A percentile compares a stretch with the other conserved stretches of the same genome.
Conservation (phyloP, 2,797 vertebrate species). For the Silurus aristotelis region DNA sequence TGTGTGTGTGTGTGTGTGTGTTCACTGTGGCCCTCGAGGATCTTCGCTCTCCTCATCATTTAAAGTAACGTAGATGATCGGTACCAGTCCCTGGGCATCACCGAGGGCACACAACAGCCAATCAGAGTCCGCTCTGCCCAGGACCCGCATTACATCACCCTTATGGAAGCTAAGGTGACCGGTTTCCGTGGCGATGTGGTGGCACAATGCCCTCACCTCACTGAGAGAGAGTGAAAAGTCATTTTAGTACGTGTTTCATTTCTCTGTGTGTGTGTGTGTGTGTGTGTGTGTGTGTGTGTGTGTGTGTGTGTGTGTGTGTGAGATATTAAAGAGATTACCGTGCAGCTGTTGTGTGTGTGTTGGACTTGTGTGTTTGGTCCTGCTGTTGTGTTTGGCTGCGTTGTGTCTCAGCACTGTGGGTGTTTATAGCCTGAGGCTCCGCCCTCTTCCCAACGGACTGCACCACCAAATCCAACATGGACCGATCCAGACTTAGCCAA, state of each 20-base stretch:
- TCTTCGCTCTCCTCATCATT: conserved; percentile 63
- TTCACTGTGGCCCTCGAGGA: conserved; percentile 32
- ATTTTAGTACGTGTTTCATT: background rate
- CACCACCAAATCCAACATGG: conserved; percentile 85
- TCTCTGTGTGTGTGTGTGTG: background rate
- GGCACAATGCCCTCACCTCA: conserved; percentile 86
- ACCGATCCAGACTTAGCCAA: conserved; percentile 89
- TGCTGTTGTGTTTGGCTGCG: conserved; percentile 26
- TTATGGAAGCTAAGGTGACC: conserved; percentile 93
- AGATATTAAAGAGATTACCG: conserved; percentile 32
- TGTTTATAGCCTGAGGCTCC: conserved; percentile 56
- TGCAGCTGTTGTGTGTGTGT: conserved; percentile 42
- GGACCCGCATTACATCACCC: conserved; percentile 82
- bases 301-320: background rate
- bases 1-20: conserved; percentile 24
- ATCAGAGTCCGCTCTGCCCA: conserved; percentile 81
- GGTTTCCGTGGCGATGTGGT: conserved; percentile 86
- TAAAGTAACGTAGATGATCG: conserved; percentile 88
- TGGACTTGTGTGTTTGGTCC: conserved; percentile 30
- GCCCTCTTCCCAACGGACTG: conserved; percentile 82
- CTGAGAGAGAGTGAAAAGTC: conserved; percentile 65
- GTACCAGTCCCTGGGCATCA: conserved; percentile 81
- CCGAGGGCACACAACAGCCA: conserved; percentile 86
- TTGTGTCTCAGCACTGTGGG: conserved; percentile 33
- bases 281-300: background rate